Evolutionary conservation across 2,797 vertebrate species (phyloP), one percentile per base, ranked within the genome.

Genomic region (Poecilia wingei): DNA sequence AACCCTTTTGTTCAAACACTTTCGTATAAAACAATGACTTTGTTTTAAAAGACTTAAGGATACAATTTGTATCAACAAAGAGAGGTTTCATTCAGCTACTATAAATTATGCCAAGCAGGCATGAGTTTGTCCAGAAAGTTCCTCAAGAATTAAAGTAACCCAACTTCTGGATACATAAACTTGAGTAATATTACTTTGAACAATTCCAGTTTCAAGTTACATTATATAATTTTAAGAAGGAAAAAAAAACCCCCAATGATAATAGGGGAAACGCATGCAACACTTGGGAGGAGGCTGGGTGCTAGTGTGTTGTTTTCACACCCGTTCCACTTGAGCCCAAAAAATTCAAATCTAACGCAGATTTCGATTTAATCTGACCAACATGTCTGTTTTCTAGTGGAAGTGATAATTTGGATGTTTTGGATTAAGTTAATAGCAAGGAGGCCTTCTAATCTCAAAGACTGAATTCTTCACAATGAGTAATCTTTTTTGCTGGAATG

Each of bases 41-140:
- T 80, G 74, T 89, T 91, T 53, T 89, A 94, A 83, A 85, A 93
- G 95, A 97, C 96, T 96, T 97, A 81, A 91, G 76, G 97, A 99
- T 98, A 99, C 98, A 99, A 99, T 99, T 99, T 99, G 97, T 97
- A 99, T 99, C 98, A 98, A 98, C 97, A 93, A 95, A 93, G 91
- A 96, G 94, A 96, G 95, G 95, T 92, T 94, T 96, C 95, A 95
- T 97, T 95, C 95, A 96, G 94, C 95, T 95, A 86, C 75, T 55
- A 49, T 78, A 80, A 80, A 31, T 66, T 49, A 72, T 61, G 43
- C 39, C 61, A 76, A 83, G 46, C 45, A 78, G 76, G 78, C 55
- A 66, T 51, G 46, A 84, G 78, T 78, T 80, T 84, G 71, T 79
- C 39, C 36, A 68, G 74, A 83, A 88, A 80, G 4, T 81, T 85